Conservation (phyloP, 2,888 invertebrate genomes). For the Nudaria mundana region DNA sequence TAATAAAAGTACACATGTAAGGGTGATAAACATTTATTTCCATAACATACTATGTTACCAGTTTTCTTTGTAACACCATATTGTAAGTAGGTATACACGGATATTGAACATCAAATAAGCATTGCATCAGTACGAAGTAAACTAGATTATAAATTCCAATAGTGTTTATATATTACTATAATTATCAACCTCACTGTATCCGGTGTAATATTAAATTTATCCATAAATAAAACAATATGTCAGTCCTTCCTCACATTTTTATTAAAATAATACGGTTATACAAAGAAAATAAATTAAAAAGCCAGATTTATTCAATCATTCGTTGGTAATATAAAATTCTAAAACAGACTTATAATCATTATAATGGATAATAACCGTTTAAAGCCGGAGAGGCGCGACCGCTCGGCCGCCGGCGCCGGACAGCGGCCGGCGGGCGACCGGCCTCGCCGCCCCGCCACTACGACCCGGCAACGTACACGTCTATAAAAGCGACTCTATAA, state of each 20-base stretch:
- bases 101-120: slow-evolving; percentile 54
- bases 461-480: slow-evolving; percentile 58
- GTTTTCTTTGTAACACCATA: slow-evolving; percentile 79
- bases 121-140: slow-evolving; percentile 66
- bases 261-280: slow-evolving; percentile 80
- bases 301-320: slow-evolving; percentile 78
- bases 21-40: slow-evolving; percentile 78
- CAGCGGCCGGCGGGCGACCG: too few species aligned
- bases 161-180: slow-evolving; percentile 28
- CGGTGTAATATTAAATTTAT: slow-evolving; percentile 44
- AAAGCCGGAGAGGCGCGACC: slow-evolving; percentile 23
- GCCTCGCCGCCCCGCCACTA: slow-evolving; percentile 32
- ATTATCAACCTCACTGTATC: slow-evolving; percentile 44
- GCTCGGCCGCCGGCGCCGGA: slow-evolving; percentile 15
- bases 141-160: slow-evolving; percentile 50
- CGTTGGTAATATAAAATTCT: slow-evolving; percentile 81
- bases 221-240: slow-evolving; percentile 76
- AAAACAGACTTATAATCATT: slow-evolving; percentile 74
- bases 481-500: slow-evolving; percentile 79
- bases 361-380: slow-evolving; percentile 65
- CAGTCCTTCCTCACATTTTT: slow-evolving; percentile 74
- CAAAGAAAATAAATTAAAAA: slow-evolving; percentile 80
- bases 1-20: slow-evolving; percentile 47
- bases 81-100: slow-evolving; percentile 72
- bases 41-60: slow-evolving; percentile 77